Conservation (phyloP, 2,113 vertebrate species). For the Salminus brasiliensis region DNA sequence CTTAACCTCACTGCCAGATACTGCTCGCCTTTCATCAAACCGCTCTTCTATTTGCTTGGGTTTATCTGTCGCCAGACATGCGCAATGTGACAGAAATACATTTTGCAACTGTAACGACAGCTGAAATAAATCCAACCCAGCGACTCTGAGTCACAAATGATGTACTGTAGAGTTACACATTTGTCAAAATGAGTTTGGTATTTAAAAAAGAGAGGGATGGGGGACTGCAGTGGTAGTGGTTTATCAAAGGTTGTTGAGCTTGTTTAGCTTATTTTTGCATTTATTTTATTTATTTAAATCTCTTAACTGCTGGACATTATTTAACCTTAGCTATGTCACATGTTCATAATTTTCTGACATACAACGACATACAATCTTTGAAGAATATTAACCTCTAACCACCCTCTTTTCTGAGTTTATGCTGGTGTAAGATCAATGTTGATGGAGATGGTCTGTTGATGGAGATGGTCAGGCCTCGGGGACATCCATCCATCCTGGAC, state of each 20-base stretch:
- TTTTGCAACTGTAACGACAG: conserved; percentile 68
- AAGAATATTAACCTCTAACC: no score
- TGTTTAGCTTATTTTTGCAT: background rate
- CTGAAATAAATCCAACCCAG: conserved; percentile 56
- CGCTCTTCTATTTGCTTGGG: conserved; percentile 68
- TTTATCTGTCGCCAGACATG: conserved; percentile 70
- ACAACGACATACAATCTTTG: no score
- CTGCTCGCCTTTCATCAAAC: conserved; percentile 67
- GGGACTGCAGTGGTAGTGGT: background rate
- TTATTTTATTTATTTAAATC: background rate
- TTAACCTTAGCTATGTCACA: no score
- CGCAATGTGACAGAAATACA: conserved; percentile 71
- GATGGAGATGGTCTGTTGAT: no score
- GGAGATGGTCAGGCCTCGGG: no score
- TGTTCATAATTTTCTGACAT: no score
- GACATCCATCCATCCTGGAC: no score
- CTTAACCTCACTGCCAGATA: conserved; percentile 69
- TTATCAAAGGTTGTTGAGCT: background rate
- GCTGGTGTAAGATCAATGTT: no score
- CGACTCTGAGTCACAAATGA: conserved; percentile 56
- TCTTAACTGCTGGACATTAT: no score
- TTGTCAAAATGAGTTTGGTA: conserved; percentile 53
- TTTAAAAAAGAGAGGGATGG: background rate
- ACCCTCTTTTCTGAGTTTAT: no score
- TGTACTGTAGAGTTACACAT: conserved; percentile 62